Evolutionary conservation across 1,140 invertebrate species (phyloP).

Genomic region (Zaprionus tsacasi): DNA sequence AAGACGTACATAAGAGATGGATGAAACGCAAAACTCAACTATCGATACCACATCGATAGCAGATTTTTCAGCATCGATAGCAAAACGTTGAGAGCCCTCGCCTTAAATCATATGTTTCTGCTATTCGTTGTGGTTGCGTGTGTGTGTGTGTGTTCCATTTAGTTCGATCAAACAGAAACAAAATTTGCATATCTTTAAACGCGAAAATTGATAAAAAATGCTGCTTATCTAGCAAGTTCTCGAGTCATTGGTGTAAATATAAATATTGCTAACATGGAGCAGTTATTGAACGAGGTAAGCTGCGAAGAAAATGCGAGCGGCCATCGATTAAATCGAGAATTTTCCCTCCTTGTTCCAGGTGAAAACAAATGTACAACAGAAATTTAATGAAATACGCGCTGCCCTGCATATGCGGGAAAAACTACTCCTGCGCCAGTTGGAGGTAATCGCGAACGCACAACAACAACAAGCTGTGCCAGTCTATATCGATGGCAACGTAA

Average conservation of each 20-base stretch:
- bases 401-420: conserved; percentile 85
- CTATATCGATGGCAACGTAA: conserved; percentile 19
- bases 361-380: conserved; percentile 84
- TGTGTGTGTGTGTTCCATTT: conserved; percentile 1
- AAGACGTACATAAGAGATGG: conserved; percentile 23
- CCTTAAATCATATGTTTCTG: conserved; percentile 25
- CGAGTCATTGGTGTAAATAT: background rate
- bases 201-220: conserved; percentile 27
- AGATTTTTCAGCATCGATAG: conserved; percentile 1
- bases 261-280: conserved; percentile 29
- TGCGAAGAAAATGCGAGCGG: background rate
- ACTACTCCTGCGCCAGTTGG: conserved; percentile 85
- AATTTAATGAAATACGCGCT: conserved; percentile 85
- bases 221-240: background rate
- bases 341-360: conserved; percentile 71
- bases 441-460: conserved; percentile 85
- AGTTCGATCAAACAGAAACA: conserved; percentile 43
- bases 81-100: background rate
- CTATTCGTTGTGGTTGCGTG: conserved; percentile 21
- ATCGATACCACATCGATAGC: conserved; percentile 29
- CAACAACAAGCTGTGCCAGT: conserved; percentile 34
- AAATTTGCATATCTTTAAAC: conserved; percentile 42
- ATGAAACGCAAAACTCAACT: background rate
- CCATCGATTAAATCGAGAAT: background rate
- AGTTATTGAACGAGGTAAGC: conserved; percentile 30